Conservation (phyloP, 2,797 vertebrate genomes). For the Danio choprae region DNA sequence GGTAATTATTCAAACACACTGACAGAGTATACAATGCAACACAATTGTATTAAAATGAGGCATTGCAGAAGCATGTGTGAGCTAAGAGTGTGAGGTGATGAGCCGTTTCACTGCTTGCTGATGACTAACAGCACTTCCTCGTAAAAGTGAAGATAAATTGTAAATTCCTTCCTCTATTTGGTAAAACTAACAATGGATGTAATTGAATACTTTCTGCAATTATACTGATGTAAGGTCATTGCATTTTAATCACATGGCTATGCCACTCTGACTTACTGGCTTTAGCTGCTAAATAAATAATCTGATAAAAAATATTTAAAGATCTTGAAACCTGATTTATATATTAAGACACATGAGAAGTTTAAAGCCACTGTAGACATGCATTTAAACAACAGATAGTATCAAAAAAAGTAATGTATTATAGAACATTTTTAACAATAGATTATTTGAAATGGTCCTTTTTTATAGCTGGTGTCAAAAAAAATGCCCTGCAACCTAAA, state of each 20-base stretch:
- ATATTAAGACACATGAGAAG: too few species aligned
- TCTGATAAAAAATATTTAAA: conserved; percentile 43
- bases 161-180: conserved; percentile 68
- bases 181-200: conserved; percentile 61
- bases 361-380: too few species aligned
- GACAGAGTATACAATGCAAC: conserved; percentile 77
- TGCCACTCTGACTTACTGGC: conserved; percentile 63
- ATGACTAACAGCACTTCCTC: conserved; percentile 64
- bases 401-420: too few species aligned
- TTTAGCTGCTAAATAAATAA: conserved; percentile 43
- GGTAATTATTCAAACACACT: conserved; percentile 79
- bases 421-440: too few species aligned
- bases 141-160: conserved; percentile 48
- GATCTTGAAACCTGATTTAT: conserved; percentile 8
- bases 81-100: conserved; percentile 39
- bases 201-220: conserved; percentile 64
- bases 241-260: conserved; percentile 57
- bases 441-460: too few species aligned
- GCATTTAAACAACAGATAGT: too few species aligned
- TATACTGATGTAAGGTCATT: conserved; percentile 52
- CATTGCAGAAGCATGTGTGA: conserved; percentile 74
- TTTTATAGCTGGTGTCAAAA: too few species aligned
- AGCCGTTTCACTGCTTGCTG: conserved; percentile 50
- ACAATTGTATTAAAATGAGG: conserved; percentile 74
- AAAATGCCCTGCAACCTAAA: neutral